Evolutionary conservation across 2,888 invertebrate species (phyloP), one percentile per base, ranked within the genome.

Genomic region (Aromia moschata): DNA sequence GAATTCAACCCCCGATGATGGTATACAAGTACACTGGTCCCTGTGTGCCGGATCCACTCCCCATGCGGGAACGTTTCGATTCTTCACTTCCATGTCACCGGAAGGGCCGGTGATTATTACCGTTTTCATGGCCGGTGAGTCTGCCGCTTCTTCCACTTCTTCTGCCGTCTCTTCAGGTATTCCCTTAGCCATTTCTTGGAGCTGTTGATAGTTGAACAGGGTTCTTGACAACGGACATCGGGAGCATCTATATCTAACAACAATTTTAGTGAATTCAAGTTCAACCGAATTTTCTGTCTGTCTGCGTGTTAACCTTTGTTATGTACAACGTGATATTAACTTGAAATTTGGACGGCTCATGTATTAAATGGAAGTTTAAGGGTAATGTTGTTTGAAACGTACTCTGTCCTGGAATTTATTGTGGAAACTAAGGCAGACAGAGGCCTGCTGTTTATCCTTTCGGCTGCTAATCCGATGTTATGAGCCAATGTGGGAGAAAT

Each of bases 401-500:
- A 76, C 72, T 70, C 67, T 43, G 74, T 70, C 51, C 69, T 76
- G 0, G 80, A 77, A 40, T 76, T 75, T 33, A 80, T 70, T 2
- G 73, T 74, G 2, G 80, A 76, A 2, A 80, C 74, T 25, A 81
- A 58, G 2, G 74, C 69, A 1, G 78, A 74, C 2, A 80, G 52
- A 0, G 77, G 77, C 45, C 72, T 70, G 33, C 69, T 71, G 40
- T 78, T 74, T 18, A 78, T 56, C 61, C 75, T 76, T 38, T 76
- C 77, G n/a, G 81, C 80, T 2, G 80, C 81, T 18, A 81, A 56
- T 30, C 77, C 79, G 49, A 81, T 81, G 58, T 81, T 81, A 56
- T 81, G 80, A 0, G 80, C 79, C 25, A 81, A 63, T 3, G 81
- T 81, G 1, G 81, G 81, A 1, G 81, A 81, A 49, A 81, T 77